Evolutionary conservation across 2,888 invertebrate species (phyloP).

Genomic region (Leucoptera coffeella): DNA sequence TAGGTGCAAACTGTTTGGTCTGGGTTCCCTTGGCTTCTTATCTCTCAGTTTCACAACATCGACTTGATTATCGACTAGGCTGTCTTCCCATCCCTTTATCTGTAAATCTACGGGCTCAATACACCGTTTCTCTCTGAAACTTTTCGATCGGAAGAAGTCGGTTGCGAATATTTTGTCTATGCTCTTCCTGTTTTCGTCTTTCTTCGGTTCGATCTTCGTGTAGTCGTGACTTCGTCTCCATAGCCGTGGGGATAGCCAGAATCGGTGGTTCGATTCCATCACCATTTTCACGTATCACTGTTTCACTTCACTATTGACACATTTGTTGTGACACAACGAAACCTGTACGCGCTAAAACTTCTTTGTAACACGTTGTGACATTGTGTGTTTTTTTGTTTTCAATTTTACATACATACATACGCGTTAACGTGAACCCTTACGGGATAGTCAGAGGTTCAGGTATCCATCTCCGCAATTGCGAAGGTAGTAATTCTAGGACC

Average conservation of each 20-base stretch:
- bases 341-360: no score
- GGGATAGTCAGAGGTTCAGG: no score
- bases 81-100: slow-evolving; percentile 5
- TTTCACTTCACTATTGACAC: no score
- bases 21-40: slow-evolving; percentile 33
- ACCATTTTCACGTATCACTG: slow-evolving; percentile 22
- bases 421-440: no score
- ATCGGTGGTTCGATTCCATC: slow-evolving; percentile 37
- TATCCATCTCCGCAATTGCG: no score
- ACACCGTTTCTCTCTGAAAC: slow-evolving; percentile 14
- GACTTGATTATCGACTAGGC: slow-evolving; percentile 9
- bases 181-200: slow-evolving; percentile 8
- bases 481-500: no score
- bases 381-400: no score
- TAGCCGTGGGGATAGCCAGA: slow-evolving; percentile 40
- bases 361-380: no score
- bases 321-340: no score
- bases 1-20: slow-evolving; percentile 41
- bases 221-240: slow-evolving; percentile 44
- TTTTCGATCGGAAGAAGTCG: slow-evolving; percentile 27
- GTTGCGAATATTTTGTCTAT: slow-evolving; percentile 19
- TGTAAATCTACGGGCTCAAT: slow-evolving; percentile 28
- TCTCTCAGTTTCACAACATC: slow-evolving; percentile 31
- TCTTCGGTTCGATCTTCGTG: slow-evolving; percentile 21
- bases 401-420: no score